Evolutionary conservation across 2,888 invertebrate genomes (phyloP), one percentile per base, ranked within the genome.

Genomic region (Philaethria dido): DNA sequence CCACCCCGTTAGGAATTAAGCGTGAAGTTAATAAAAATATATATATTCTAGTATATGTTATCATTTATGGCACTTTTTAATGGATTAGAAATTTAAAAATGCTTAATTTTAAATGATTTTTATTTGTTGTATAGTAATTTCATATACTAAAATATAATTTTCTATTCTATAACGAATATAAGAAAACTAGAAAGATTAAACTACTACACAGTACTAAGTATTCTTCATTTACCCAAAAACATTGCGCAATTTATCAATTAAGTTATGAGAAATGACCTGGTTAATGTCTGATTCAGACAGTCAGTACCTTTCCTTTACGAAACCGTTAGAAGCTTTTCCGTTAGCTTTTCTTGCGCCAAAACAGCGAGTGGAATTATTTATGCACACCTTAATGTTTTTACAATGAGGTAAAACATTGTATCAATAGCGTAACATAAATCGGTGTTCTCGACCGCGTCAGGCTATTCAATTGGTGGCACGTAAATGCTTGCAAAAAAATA

Each of bases 381-480:
- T 68, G 67, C 63, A 66, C 68, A 77, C 74, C 75, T 72, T 65
- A 74, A 78, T 48, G 65, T 67, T 65, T 66, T 69, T 63, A 62
- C 57, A 66, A 64, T 66, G 69, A 68, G 42, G 45, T 62, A 70
- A 66, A 62, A 68, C 64, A 62, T 64, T 62, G 63, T 67, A 63
- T 72, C 63, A 65, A 68, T 67, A 62, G 66, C 72, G 72, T 77
- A 77, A 77, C 76, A 80, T 75, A 78, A 80, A 72, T 74, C 74
- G 75, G 73, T 80, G 80, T 83, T 83, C 82, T 81, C 78, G 80
- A 85, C 78, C 77, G 78, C 77, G 83, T 84, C 83, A 79, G 74
- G 74, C 79, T 74, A 82, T 83, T 86, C 84, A 86, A 85, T 87
- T 82, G 82, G 79, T 78, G 81, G 79, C 80, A 82, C 79, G 81